Percentiles rank a stretch among this genome's conserved stretches.
These are phyloP conservation scores for Chaetoderma sp. DNA, from an alignment of 2,888 invertebrate genomes.

Conservation along the genomic window DNA sequence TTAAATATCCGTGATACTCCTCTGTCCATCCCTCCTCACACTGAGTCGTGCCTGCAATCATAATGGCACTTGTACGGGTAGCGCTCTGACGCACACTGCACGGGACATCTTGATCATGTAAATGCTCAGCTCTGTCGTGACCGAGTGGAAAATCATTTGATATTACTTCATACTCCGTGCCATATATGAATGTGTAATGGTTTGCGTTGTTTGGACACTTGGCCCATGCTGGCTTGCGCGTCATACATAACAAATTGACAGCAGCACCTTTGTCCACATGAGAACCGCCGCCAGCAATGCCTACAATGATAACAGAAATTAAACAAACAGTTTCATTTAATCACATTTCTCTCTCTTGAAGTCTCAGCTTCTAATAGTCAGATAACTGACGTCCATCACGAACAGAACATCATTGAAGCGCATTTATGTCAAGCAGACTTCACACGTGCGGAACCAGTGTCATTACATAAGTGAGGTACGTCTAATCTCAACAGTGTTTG, in stretches of 20 bases:
- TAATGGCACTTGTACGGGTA: slow-evolving; percentile 17
- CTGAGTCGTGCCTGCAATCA: slow-evolving; percentile 29
- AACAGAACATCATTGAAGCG: too few species aligned
- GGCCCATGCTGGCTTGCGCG: slow-evolving; percentile 15
- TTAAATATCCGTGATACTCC: slow-evolving; percentile 30
- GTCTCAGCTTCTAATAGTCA: too few species aligned
- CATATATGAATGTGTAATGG: slow-evolving; percentile 19
- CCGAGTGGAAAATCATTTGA: too few species aligned
- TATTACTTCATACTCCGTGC: slow-evolving; percentile 30
- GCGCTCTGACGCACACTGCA: slow-evolving; percentile 30
- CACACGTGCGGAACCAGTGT: too few species aligned
- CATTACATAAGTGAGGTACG: too few species aligned
- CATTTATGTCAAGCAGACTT: too few species aligned
- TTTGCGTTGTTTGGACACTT: too few species aligned
- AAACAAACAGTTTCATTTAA: too few species aligned
- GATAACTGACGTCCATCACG: too few species aligned
- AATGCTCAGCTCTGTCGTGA: neutral
- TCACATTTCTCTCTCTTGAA: too few species aligned
- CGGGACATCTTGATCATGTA: slow-evolving; percentile 30
- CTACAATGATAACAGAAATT: slow-evolving; percentile 11
- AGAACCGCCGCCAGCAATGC: slow-evolving; percentile 18
- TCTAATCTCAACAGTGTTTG: too few species aligned
- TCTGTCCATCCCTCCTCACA: slow-evolving; percentile 28
- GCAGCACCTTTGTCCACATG: slow-evolving; percentile 16
- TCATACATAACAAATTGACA: slow-evolving; percentile 20